These are phyloP conservation scores for Aspidiotus destructor DNA, from an alignment of 2,888 invertebrate species.

Conservation along the genomic window DNA sequence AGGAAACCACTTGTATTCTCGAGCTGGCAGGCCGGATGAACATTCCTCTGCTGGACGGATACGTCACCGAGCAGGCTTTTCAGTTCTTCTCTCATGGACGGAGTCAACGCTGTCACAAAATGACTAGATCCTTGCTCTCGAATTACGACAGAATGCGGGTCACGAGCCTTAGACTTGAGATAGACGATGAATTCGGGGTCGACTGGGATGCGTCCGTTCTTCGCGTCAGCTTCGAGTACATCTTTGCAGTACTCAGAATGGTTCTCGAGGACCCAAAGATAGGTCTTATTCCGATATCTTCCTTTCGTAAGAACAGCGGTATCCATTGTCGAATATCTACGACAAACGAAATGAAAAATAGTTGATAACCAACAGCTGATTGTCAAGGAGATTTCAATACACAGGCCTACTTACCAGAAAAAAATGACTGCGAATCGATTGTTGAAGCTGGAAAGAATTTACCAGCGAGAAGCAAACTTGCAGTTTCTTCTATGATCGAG, in stretches of 20 bases:
- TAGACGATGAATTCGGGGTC: slow-evolving; percentile 3
- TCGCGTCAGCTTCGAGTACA: neutral
- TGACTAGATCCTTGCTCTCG: neutral
- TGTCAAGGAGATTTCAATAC: too few species aligned
- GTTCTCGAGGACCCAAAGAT: neutral
- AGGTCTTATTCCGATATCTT: slow-evolving; percentile 12
- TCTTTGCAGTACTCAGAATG: slow-evolving; percentile 7
- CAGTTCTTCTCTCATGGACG: neutral
- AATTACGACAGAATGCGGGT: neutral
- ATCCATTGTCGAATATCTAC: too few species aligned
- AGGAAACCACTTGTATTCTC: neutral
- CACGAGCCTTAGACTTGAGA: neutral
- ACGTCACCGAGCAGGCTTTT: neutral
- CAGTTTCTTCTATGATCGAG: too few species aligned
- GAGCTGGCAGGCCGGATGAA: neutral
- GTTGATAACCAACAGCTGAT: too few species aligned
- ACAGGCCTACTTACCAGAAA: too few species aligned
- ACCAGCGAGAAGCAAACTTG: too few species aligned
- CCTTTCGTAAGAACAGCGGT: neutral
- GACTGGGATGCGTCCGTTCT: neutral
- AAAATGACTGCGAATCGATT: too few species aligned
- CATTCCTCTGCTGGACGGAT: neutral
- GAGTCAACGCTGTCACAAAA: neutral
- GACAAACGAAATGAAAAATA: too few species aligned
- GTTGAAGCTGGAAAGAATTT: too few species aligned